Percentiles rank a stretch among this genome's conserved stretches.
Conservation (phyloP, 2,888 invertebrate genomes). For the Drosophila cognata region DNA sequence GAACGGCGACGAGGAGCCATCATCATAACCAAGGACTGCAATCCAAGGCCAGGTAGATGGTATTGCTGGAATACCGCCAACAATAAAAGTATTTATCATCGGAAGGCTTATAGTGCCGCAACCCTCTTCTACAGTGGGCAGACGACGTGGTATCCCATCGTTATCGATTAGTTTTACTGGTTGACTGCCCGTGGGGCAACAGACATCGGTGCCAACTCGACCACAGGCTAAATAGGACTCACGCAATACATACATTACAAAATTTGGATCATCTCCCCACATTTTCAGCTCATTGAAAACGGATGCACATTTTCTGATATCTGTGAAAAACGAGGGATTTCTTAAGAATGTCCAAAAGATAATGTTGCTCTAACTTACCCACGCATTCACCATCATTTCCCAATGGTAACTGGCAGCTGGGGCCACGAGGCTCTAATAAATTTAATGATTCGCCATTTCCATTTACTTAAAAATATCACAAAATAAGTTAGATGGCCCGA, state of each 20-base stretch:
- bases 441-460: background rate
- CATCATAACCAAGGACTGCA: slow-evolving; percentile 89
- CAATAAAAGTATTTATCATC: too few species aligned
- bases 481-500: background rate
- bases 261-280: slow-evolving; percentile 68
- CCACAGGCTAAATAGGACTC: slow-evolving; percentile 79
- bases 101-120: too few species aligned
- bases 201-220: slow-evolving; percentile 62
- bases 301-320: slow-evolving; percentile 67
- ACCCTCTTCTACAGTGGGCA: slow-evolving; percentile 84
- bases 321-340: slow-evolving; percentile 36
- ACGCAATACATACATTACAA: slow-evolving; percentile 67
- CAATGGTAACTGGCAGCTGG: slow-evolving; percentile 67
- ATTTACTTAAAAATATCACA: background rate
- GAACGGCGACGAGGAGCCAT: slow-evolving; percentile 81
- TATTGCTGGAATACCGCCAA: slow-evolving; percentile 89
- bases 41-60: slow-evolving; percentile 93
- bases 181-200: slow-evolving; percentile 72
- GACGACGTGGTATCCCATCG: slow-evolving; percentile 69
- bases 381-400: slow-evolving; percentile 68
- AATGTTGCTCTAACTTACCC: slow-evolving; percentile 52
- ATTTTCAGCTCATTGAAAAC: slow-evolving; percentile 64
- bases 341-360: too few species aligned
- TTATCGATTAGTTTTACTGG: slow-evolving; percentile 37
- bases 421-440: background rate